These are phyloP conservation scores for Indicator maculatus DNA, from an alignment of 2,113 vertebrate species.

Conservation along the genomic window DNA sequence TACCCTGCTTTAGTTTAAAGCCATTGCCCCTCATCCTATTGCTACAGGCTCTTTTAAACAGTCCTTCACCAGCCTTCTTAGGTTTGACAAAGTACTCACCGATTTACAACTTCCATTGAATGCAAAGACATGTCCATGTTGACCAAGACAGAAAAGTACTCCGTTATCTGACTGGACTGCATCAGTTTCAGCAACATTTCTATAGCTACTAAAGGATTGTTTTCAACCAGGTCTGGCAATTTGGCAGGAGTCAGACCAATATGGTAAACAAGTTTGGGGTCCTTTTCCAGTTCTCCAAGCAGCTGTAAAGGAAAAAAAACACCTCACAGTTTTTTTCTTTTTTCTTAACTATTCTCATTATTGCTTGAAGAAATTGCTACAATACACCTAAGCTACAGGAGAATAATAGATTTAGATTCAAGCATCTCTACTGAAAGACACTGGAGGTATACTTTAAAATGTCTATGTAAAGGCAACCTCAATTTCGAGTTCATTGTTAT, in stretches of 20 bases:
- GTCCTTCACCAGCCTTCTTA: not conserved
- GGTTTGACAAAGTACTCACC: conserved; percentile 74
- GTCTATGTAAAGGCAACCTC: not conserved
- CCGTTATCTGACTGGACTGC: conserved; percentile 98
- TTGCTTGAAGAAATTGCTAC: not conserved
- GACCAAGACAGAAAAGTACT: conserved; percentile 97
- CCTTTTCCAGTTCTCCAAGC: conserved; percentile 94
- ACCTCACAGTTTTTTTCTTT: not conserved
- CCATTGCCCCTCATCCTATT: too few species aligned
- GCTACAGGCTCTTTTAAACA: too few species aligned
- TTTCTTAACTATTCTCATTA: not conserved
- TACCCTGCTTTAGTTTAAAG: too few species aligned
- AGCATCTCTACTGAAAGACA: not conserved
- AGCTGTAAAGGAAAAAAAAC: conserved; percentile 77
- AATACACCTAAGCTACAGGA: not conserved
- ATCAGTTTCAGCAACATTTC: conserved; percentile 99
- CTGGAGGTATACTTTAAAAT: not conserved
- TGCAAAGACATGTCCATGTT: conserved; percentile 99
- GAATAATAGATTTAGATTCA: not conserved
- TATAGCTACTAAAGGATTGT: conserved; percentile 97
- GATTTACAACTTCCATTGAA: conserved; percentile 99
- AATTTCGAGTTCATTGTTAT: not conserved
- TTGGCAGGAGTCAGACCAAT: conserved; percentile 94
- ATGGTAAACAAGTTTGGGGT: conserved; percentile 97
- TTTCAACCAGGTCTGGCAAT: conserved; percentile 96